These are phyloP conservation scores for Agrypnia vestita DNA, from an alignment of 1,140 invertebrate genomes.

Conservation along the genomic window DNA sequence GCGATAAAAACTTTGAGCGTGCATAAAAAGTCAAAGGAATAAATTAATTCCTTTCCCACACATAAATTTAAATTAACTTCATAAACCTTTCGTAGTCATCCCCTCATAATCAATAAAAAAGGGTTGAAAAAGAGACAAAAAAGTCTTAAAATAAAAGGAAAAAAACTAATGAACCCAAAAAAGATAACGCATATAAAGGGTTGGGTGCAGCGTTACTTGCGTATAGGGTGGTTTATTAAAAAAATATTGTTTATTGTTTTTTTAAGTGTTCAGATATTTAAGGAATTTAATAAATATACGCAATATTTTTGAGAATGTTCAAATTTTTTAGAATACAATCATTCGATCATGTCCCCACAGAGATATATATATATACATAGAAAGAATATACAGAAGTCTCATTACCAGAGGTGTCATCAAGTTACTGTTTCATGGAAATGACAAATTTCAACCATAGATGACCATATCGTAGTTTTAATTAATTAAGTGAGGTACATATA, in stretches of 20 bases:
- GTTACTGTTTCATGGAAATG: no score
- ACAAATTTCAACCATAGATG: no score
- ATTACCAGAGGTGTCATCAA: no score
- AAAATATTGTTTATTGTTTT: not conserved
- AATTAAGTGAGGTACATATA: no score
- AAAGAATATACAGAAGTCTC: no score
- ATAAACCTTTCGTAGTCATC: slow-evolving; percentile 61
- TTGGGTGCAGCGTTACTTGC: slow-evolving; percentile 55
- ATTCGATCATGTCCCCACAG: no score
- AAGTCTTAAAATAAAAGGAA: slow-evolving; percentile 46
- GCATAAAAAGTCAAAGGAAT: slow-evolving; percentile 41
- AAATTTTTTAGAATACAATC: no score
- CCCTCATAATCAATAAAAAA: slow-evolving; percentile 57
- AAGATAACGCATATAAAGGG: slow-evolving; percentile 52
- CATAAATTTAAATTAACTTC: slow-evolving; percentile 62
- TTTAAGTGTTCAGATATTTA: no score
- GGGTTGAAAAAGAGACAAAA: slow-evolving; percentile 51
- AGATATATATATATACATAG: no score
- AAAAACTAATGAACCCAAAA: slow-evolving; percentile 58
- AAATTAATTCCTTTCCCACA: slow-evolving; percentile 62
- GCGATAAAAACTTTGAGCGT: slow-evolving; percentile 38
- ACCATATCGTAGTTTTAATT: no score
- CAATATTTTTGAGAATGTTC: no score
- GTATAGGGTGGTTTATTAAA: slow-evolving; percentile 13
- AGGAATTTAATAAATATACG: no score